A percentile compares a stretch with the other conserved stretches of the same genome.
Conservation (phyloP, 2,797 vertebrate genomes). For the Champsocephalus gunnari region DNA sequence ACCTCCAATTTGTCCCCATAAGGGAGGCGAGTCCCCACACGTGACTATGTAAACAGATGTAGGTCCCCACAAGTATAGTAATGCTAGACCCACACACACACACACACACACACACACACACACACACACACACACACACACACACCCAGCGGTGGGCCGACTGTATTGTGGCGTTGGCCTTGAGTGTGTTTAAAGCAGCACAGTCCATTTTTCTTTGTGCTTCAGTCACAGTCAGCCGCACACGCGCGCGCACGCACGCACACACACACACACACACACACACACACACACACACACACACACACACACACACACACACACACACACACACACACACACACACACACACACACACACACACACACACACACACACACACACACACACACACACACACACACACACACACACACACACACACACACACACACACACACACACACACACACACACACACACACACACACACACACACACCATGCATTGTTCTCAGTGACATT, state of each 20-base stretch:
- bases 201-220: constrained; percentile 41
- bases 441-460: too few species aligned
- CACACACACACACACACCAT: neutral
- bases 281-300: too few species aligned
- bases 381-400: too few species aligned
- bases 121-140: constrained; percentile 7
- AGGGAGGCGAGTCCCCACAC: too few species aligned
- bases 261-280: neutral
- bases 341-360: too few species aligned
- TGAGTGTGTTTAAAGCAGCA: constrained; percentile 30
- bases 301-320: too few species aligned
- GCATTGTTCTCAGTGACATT: constrained; percentile 77
- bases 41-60: too few species aligned
- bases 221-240: constrained; percentile 32
- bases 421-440: too few species aligned
- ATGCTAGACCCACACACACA: too few species aligned
- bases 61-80: too few species aligned
- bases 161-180: constrained; percentile 9
- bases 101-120: neutral
- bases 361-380: too few species aligned
- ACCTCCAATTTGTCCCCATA: too few species aligned
- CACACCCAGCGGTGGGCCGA: neutral
- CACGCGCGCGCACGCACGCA: neutral
- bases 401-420: constrained; percentile 24
- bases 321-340: neutral